A percentile compares a stretch with the other conserved stretches of the same genome.
Conservation (phyloP, 2,888 invertebrate genomes). For the Lymantria monacha region DNA sequence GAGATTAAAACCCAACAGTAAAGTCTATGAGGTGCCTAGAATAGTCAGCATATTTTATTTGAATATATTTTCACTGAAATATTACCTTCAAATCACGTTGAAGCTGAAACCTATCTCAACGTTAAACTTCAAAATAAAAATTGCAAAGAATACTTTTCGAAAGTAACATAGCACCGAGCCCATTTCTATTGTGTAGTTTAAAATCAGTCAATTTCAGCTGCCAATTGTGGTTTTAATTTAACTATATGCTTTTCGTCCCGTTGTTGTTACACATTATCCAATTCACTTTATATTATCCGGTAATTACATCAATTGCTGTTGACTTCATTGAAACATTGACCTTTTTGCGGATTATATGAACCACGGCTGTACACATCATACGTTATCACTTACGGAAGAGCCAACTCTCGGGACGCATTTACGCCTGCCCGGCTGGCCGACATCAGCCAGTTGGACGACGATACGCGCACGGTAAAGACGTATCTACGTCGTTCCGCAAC, state of each 20-base stretch:
- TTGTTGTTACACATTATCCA: constrained; percentile 34
- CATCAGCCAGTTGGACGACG: constrained; percentile 25
- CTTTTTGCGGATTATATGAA: constrained; percentile 61
- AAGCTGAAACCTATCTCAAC: too few relatives aligned
- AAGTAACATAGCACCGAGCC: too few relatives aligned
- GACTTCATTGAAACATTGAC: constrained; percentile 78
- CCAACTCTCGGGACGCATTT: constrained; percentile 44
- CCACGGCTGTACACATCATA: constrained; percentile 37
- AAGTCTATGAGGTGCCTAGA: too few relatives aligned
- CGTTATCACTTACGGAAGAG: constrained; percentile 33
- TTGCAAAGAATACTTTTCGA: too few relatives aligned
- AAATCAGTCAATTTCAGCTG: background rate
- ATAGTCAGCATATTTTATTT: too few relatives aligned
- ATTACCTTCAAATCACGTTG: too few relatives aligned
- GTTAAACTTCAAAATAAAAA: too few relatives aligned
- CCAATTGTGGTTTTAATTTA: background rate
- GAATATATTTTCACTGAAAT: too few relatives aligned
- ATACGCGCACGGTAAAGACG: constrained; percentile 33
- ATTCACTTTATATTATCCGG: constrained; percentile 36
- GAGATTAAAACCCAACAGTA: too few relatives aligned
- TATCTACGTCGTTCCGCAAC: constrained; percentile 14
- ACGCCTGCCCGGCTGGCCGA: constrained; percentile 1
- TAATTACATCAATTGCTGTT: constrained; percentile 44
- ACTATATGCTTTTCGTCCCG: constrained; percentile 8
- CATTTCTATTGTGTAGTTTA: background rate